phyloP scores from a whole-genome alignment of 2,797 vertebrate genomes.

The Ptychobarbus kaznakovi region DNA sequence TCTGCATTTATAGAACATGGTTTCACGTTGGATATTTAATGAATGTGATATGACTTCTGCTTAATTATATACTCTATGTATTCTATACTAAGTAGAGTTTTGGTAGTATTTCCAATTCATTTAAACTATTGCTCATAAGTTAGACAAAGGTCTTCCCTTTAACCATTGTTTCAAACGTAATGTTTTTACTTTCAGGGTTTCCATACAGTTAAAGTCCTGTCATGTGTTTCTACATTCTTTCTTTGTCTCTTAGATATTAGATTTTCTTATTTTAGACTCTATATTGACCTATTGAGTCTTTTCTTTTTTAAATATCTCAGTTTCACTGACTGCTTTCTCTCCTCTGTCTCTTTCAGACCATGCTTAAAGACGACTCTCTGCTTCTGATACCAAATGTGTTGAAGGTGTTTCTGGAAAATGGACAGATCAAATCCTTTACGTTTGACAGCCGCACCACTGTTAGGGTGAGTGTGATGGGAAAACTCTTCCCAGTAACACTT shows the following conservation, averaged over 20 bases:
- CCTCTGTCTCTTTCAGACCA: conserved; percentile 74
- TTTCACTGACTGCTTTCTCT: conserved; percentile 40
- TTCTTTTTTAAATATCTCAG: conserved; percentile 58
- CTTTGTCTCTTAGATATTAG: conserved; percentile 35
- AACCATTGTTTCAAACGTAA: conserved; percentile 40
- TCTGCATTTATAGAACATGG: conserved; percentile 61
- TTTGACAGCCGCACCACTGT: conserved; percentile 98
- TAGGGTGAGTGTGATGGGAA: conserved; percentile 81
- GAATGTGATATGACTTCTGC: conserved; percentile 66
- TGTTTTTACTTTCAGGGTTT: conserved; percentile 49
- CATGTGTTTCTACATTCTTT: conserved; percentile 49
- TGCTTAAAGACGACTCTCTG: conserved; percentile 98
- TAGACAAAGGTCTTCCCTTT: conserved; percentile 42
- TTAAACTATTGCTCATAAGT: conserved; percentile 38
- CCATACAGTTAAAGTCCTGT: conserved; percentile 48
- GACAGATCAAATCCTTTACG: conserved; percentile 99
- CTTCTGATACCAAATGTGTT: conserved; percentile 98
- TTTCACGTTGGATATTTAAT: conserved; percentile 54
- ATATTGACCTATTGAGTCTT: conserved; percentile 50
- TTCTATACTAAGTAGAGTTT: conserved; percentile 42
- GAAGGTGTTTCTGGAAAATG: conserved; percentile 99
- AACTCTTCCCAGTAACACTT: background rate
- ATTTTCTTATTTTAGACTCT: conserved; percentile 49
- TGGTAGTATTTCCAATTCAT: conserved; percentile 51
- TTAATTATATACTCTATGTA: conserved; percentile 54